phyloP scores from a whole-genome alignment of 2,888 invertebrate species.

The Drosophila barbarae region DNA sequence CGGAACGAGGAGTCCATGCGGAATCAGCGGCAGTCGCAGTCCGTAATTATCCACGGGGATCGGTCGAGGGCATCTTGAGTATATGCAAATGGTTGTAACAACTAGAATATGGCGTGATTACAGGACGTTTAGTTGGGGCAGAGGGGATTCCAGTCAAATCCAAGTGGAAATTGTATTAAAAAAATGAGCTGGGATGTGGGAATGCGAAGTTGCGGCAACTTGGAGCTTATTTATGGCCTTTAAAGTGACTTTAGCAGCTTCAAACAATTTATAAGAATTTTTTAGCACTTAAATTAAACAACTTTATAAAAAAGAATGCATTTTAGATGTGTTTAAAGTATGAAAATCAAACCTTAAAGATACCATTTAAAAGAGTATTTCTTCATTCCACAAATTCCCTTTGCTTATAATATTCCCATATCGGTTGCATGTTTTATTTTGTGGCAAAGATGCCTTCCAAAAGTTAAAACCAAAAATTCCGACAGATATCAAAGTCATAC shows the following conservation, averaged over 20 bases:
- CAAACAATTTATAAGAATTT: not conserved
- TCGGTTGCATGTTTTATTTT: conserved; percentile 65
- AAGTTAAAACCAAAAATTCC: conserved; percentile 61
- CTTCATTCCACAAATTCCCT: not conserved
- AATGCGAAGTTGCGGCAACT: not conserved
- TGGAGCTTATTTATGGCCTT: not conserved
- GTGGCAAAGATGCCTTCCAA: conserved; percentile 18
- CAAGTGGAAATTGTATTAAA: not conserved
- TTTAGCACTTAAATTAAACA: not conserved
- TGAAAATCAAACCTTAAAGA: not conserved
- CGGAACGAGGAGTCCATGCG: conserved; percentile 26
- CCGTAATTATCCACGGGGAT: conserved; percentile 59
- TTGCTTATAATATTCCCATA: conserved; percentile 5
- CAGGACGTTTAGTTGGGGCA: conserved; percentile 15
- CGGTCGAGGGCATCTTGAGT: conserved; percentile 33
- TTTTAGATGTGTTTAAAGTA: not conserved
- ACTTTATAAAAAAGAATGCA: not conserved
- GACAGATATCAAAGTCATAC: conserved; percentile 76
- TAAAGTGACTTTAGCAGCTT: not conserved
- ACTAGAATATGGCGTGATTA: conserved; percentile 45
- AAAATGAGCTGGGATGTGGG: not conserved
- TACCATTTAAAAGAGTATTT: not conserved
- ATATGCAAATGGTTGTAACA: conserved; percentile 36
- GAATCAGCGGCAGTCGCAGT: conserved; percentile 28
- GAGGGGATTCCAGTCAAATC: not conserved